phyloP scores from a whole-genome alignment of 2,888 invertebrate genomes.

The Eulithis prunata region DNA sequence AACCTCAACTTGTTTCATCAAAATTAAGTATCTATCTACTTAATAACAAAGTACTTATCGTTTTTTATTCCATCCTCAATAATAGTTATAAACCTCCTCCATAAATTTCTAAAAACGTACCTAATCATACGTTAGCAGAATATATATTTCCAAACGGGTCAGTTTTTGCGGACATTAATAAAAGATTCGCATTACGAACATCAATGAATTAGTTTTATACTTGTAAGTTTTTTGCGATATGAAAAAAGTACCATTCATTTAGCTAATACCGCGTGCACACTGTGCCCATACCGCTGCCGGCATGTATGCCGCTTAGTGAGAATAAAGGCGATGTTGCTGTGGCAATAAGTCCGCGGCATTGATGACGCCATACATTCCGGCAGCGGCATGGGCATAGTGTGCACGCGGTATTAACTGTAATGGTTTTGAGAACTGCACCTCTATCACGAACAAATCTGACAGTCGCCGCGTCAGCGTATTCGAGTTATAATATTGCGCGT shows the following conservation, averaged over 20 bases:
- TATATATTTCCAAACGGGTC: slow-evolving; percentile 31
- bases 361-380: no score
- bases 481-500: no score
- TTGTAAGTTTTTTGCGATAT: slow-evolving; percentile 26
- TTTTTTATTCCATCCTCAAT: slow-evolving; percentile 1
- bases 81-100: slow-evolving; percentile 12
- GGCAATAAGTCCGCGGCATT: no score
- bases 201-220: slow-evolving; percentile 36
- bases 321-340: no score
- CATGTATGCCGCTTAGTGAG: no score
- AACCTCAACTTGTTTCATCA: slow-evolving; percentile 2
- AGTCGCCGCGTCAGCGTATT: no score
- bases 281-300: no score
- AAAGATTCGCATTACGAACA: slow-evolving; percentile 41
- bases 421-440: no score
- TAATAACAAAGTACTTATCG: not conserved
- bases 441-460: no score
- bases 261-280: no score
- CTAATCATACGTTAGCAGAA: slow-evolving; percentile 35
- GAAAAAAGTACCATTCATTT: slow-evolving; percentile 27
- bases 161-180: slow-evolving; percentile 40
- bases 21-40: not conserved
- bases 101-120: slow-evolving; percentile 25
- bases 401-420: no score
- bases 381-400: no score